phyloP scores from a whole-genome alignment of 2,888 invertebrate species.

The Pollenia griseotomentosa region DNA sequence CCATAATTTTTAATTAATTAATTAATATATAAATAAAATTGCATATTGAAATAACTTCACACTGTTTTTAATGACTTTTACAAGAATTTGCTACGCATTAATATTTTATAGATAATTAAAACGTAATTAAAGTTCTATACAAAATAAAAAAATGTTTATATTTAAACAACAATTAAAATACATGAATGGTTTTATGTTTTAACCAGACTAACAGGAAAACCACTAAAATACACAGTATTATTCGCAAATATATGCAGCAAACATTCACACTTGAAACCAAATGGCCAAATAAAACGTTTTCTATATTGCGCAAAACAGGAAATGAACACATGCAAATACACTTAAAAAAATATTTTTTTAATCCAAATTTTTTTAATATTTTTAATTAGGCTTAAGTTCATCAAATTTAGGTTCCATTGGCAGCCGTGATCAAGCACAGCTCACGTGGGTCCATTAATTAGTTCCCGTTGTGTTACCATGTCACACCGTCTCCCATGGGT shows the following conservation, averaged over 20 bases:
- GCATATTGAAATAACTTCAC: too few relatives aligned
- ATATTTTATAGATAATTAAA: conserved; percentile 65
- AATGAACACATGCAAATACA: conserved; percentile 15
- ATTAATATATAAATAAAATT: too few relatives aligned
- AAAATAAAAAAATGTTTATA: conserved; percentile 48
- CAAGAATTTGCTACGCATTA: conserved; percentile 31
- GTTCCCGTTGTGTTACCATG: too few relatives aligned
- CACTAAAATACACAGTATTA: conserved; percentile 20
- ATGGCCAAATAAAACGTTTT: neutral
- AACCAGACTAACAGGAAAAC: conserved; percentile 20
- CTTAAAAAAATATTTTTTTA: neutral
- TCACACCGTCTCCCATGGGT: too few relatives aligned
- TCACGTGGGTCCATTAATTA: too few relatives aligned
- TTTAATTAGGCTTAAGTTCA: too few relatives aligned
- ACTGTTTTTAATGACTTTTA: too few relatives aligned
- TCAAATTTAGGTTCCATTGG: too few relatives aligned
- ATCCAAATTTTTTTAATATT: too few relatives aligned
- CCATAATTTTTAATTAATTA: too few relatives aligned
- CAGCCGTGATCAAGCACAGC: too few relatives aligned
- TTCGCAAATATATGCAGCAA: neutral
- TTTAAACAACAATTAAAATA: conserved; percentile 66
- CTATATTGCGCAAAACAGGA: conserved; percentile 10
- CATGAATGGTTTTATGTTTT: conserved; percentile 21
- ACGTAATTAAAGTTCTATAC: conserved; percentile 53
- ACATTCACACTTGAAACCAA: neutral